phyloP scores from a whole-genome alignment of 2,797 vertebrate genomes.

The Hipposideros larvatus region DNA sequence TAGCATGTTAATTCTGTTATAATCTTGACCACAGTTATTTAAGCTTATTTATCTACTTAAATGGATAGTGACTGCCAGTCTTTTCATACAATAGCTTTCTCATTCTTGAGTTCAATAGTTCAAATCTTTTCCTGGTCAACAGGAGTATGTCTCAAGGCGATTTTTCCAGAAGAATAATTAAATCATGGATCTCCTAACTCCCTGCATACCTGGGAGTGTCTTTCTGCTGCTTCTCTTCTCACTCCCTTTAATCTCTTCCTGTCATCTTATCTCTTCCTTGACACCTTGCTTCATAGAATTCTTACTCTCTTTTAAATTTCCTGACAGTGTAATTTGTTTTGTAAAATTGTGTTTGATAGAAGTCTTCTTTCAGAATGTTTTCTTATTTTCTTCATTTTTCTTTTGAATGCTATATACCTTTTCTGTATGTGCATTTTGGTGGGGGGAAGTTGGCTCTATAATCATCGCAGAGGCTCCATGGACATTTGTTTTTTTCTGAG shows the following conservation, averaged over 20 bases:
- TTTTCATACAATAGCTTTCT: background rate
- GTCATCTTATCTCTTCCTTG: background rate
- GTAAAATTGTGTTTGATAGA: background rate
- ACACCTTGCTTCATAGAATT: background rate
- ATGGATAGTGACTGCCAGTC: background rate
- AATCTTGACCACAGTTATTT: background rate
- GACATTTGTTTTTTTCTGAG: background rate
- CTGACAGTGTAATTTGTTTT: background rate
- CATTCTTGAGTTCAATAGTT: background rate
- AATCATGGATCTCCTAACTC: background rate
- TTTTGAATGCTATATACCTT: accelerated
- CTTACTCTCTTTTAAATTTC: background rate
- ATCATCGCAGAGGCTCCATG: too few relatives aligned
- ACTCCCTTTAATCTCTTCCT: background rate
- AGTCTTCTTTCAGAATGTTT: background rate
- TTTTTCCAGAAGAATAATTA: background rate
- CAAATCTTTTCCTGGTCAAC: too few relatives aligned
- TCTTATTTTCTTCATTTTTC: background rate
- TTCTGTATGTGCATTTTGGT: background rate
- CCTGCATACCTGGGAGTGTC: background rate
- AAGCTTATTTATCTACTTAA: background rate
- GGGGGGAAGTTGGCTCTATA: background rate
- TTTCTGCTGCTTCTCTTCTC: background rate
- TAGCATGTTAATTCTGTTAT: background rate
- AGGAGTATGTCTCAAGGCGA: background rate